phyloP scores from a whole-genome alignment of 2,113 vertebrate genomes.

The Macquaria ambigua region DNA sequence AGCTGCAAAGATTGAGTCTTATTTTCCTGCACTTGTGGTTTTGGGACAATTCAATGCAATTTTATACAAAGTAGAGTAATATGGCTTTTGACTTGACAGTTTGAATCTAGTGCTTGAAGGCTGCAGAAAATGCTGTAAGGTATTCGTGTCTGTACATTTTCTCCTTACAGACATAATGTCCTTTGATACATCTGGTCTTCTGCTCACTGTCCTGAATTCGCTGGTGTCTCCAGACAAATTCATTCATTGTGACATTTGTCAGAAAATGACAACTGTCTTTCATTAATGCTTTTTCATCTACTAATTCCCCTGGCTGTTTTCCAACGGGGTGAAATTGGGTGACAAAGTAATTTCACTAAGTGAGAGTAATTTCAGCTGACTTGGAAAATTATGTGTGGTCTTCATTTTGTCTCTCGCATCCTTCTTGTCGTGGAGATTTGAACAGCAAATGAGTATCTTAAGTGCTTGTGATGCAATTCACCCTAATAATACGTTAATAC shows the following conservation, averaged over 20 bases:
- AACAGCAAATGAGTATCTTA: not conserved
- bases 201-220: not conserved
- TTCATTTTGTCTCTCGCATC: not conserved
- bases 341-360: conserved; percentile 59
- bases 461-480: not conserved
- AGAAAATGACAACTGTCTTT: conserved; percentile 40
- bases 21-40: conserved; percentile 12
- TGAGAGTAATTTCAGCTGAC: conserved; percentile 51
- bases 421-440: conserved; percentile 7
- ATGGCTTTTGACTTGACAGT: not conserved
- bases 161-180: conserved; percentile 17
- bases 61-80: conserved; percentile 5
- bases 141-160: conserved; percentile 3
- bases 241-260: conserved; percentile 45
- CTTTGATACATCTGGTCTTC: not conserved
- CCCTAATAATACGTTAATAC: not conserved
- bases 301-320: conserved; percentile 46
- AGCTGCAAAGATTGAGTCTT: not conserved
- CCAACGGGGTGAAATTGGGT: conserved; percentile 42
- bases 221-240: not conserved
- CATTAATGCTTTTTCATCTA: conserved; percentile 26
- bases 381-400: not conserved
- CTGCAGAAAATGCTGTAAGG: not conserved
- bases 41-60: conserved; percentile 6
- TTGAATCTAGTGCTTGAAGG: not conserved